Base-by-base conservation (phyloP, 2,888 invertebrate species). In the Marasmarcha lunaedactyla region DNA sequence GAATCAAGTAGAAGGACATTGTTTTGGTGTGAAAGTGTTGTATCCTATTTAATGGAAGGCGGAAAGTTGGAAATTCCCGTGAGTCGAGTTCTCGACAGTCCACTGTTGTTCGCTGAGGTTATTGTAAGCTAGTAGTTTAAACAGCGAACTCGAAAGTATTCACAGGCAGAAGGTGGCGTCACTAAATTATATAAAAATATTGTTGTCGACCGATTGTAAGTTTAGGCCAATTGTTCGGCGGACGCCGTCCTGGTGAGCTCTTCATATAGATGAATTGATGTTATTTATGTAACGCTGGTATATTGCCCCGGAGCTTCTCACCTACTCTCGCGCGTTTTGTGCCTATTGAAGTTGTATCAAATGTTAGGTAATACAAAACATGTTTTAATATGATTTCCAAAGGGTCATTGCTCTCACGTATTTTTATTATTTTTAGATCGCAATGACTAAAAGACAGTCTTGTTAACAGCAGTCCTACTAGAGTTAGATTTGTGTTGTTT, bases 11-110 rank as follows among this genome's bases (percentile, higher is more conserved):
- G 77, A 62, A 46, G 76, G 83, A 83, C 81, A 78, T 65, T 70
- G 69, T 63, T 71, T 61, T 77, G 83, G 79, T 71, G 71, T 77
- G 83, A 63, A 67, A 77, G 83, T 81, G 83, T 81, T 83, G 83
- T 83, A 81, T 83, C 83, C 83, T 72, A 65, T 73, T 63, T 62
- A 64, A 70, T 77, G 81, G 83, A 81, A 81, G 79, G 72, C 59
- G 66, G 51, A 64, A 70, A 52, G 20, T 5, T 51, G 65, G 71
- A 63, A 65, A 63, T 71, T 78, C 79, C 81, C 79, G 77, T 63
- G 63, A 61, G 14, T n/a, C 14, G 14, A 14, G 64, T 56, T 57
- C 46, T 59, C 51, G 53, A 59, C 54, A 49, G 58, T 59, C 57
- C 65, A 61, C 63, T 20, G 7, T 20, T 20, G 65, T 68, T 59